phyloP scores from a whole-genome alignment of 2,888 invertebrate species.

The Lacanobia wlatinum region DNA sequence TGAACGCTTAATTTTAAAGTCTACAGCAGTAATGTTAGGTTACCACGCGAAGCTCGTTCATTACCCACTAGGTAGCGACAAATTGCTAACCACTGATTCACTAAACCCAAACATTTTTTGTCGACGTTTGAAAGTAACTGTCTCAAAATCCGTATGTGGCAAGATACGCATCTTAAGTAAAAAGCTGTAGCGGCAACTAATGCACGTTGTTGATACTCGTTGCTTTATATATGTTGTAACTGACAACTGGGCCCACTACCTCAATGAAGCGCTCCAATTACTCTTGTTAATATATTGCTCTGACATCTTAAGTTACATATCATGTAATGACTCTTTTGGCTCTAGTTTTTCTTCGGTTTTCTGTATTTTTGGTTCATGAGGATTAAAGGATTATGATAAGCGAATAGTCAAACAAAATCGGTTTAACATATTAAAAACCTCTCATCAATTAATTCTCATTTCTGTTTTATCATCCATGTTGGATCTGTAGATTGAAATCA shows the following conservation, averaged over 20 bases:
- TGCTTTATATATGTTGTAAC: constrained; percentile 76
- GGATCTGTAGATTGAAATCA: too few relatives aligned
- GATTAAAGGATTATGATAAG: background rate
- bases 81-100: constrained; percentile 54
- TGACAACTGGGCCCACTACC: constrained; percentile 80
- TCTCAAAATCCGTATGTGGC: constrained; percentile 73
- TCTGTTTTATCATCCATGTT: too few relatives aligned
- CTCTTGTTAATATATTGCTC: constrained; percentile 66
- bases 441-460: too few relatives aligned
- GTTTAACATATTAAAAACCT: too few relatives aligned
- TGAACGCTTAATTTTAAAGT: constrained; percentile 27
- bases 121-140: constrained; percentile 67
- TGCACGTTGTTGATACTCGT: constrained; percentile 76
- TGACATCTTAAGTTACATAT: constrained; percentile 63
- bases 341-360: constrained; percentile 22
- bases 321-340: constrained; percentile 37
- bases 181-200: constrained; percentile 78
- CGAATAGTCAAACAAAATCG: too few relatives aligned
- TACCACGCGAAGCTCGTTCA: constrained; percentile 39
- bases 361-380: background rate
- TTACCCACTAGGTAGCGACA: constrained; percentile 29
- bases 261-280: constrained; percentile 73
- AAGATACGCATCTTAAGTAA: constrained; percentile 79
- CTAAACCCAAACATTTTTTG: constrained; percentile 49
- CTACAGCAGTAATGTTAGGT: constrained; percentile 23